Conservation (phyloP, 2,797 vertebrate genomes). For the Arctocebus calabarensis region DNA sequence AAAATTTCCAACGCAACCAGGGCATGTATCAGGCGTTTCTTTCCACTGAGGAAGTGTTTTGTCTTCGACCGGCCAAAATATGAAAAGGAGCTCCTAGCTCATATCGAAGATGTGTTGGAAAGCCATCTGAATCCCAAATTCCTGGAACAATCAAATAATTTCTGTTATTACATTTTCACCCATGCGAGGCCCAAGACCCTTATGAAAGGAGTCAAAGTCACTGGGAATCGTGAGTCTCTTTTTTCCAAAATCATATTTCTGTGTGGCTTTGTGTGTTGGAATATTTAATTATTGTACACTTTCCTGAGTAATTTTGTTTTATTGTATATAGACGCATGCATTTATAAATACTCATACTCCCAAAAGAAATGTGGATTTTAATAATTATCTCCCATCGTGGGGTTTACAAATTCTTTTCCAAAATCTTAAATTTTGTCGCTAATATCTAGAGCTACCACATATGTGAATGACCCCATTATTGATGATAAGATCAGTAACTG, state of each 20-base stretch:
- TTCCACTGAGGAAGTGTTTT: slow-evolving; percentile 84
- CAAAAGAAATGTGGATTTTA: not conserved
- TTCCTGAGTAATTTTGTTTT: not conserved
- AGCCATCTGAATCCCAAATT: slow-evolving; percentile 75
- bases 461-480: too few species aligned
- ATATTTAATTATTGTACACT: not conserved
- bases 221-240: slow-evolving; percentile 80
- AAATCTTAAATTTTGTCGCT: not conserved
- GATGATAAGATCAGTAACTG: not conserved
- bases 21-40: slow-evolving; percentile 77
- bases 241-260: not conserved
- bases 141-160: slow-evolving; percentile 60
- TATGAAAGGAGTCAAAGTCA: slow-evolving; percentile 68
- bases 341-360: not conserved
- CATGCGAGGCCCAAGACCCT: slow-evolving; percentile 77
- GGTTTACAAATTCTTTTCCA: not conserved
- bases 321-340: not conserved
- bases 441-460: not conserved
- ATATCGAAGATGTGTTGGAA: slow-evolving; percentile 80
- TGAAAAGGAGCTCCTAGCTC: slow-evolving; percentile 49
- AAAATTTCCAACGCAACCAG: slow-evolving; percentile 71
- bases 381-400: not conserved
- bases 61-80: slow-evolving; percentile 82
- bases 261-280: not conserved
- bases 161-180: slow-evolving; percentile 78